Evolutionary conservation across 2,888 invertebrate species (phyloP).

Genomic region (Rotaria sp.): DNA sequence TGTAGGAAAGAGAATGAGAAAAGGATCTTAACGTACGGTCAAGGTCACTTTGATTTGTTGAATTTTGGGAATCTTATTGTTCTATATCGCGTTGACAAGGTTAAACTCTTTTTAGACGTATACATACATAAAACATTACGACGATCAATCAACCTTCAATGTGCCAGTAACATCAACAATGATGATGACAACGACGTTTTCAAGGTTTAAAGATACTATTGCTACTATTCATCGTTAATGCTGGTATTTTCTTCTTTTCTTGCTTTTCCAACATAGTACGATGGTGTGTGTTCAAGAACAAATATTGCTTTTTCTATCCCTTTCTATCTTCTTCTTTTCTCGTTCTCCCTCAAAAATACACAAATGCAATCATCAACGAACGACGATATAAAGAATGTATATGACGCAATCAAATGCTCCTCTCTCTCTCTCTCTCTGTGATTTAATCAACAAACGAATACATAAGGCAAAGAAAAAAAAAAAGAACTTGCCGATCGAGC

Average conservation of each 20-base stretch:
- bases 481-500: background rate
- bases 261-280: background rate
- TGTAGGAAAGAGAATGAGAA: background rate
- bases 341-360: conserved; percentile 8
- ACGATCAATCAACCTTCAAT: conserved; percentile 15
- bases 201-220: background rate
- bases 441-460: conserved; percentile 11
- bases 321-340: background rate
- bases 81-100: background rate
- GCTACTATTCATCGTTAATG: background rate
- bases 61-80: conserved; percentile 4
- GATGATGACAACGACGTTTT: background rate
- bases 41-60: background rate
- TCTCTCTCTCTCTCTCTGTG: background rate
- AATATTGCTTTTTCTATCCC: background rate
- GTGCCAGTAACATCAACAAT: conserved; percentile 1
- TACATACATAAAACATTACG: conserved; percentile 5
- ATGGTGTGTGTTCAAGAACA: conserved; percentile 19
- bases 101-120: background rate
- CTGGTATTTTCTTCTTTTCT: conserved; percentile 22
- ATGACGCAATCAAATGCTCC: background rate
- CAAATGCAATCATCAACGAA: background rate
- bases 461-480: background rate
- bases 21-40: background rate
- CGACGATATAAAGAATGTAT: background rate